These are phyloP conservation scores for Helicolenus hilgendorfi DNA, from an alignment of 2,797 vertebrate species.

Conservation along the genomic window DNA sequence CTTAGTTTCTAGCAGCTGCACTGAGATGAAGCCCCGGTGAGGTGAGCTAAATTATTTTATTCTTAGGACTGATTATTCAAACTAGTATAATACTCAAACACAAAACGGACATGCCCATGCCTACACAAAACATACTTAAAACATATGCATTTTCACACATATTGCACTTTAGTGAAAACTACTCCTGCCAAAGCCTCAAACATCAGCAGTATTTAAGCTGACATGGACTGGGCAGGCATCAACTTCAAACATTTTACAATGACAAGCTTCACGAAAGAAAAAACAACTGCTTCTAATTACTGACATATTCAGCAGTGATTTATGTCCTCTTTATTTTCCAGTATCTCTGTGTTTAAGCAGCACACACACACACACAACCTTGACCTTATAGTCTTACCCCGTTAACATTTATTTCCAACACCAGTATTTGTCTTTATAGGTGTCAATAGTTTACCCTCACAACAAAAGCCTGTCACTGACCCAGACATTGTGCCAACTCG, in stretches of 20 bases:
- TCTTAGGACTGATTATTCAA: background rate
- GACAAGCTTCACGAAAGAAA: background rate
- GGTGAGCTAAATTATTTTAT: background rate
- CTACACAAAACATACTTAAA: background rate
- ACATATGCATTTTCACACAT: background rate
- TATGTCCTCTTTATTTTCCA: background rate
- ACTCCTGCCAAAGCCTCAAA: background rate
- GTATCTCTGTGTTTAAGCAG: background rate
- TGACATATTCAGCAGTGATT: background rate
- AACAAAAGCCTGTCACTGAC: slow-evolving; percentile 26
- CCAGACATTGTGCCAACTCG: background rate
- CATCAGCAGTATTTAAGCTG: background rate
- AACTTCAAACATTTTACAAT: background rate
- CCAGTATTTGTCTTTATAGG: slow-evolving; percentile 33
- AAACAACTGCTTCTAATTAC: slow-evolving; percentile 29
- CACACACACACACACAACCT: slow-evolving; percentile 3
- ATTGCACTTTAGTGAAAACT: background rate
- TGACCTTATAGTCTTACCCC: slow-evolving; percentile 9
- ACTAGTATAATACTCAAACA: background rate
- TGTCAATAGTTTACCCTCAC: slow-evolving; percentile 33
- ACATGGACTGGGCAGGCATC: background rate
- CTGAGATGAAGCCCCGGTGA: background rate
- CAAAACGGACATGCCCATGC: background rate
- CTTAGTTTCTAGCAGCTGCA: background rate
- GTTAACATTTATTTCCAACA: slow-evolving; percentile 1